phyloP scores from a whole-genome alignment of 2,113 vertebrate species.

The Rostratula benghalensis region DNA sequence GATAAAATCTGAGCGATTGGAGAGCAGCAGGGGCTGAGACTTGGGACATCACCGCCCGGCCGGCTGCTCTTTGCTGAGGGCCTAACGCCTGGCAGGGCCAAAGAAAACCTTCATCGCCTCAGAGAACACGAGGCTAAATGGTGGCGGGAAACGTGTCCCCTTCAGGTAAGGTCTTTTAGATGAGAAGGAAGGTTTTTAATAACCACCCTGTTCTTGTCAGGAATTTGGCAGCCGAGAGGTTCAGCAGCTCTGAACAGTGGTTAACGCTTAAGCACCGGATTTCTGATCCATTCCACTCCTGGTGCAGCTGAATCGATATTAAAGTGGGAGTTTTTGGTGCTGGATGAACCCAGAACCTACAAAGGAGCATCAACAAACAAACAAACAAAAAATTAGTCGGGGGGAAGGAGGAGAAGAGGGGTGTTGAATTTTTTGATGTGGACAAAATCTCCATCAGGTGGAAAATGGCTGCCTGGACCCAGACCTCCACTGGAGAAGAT shows the following conservation, averaged over 20 bases:
- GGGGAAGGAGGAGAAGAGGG: not conserved
- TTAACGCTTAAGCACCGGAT: not conserved
- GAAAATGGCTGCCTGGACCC: not conserved
- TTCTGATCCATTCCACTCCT: slow-evolving; percentile 15
- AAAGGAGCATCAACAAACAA: not conserved
- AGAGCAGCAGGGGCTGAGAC: slow-evolving; percentile 12
- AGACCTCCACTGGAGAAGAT: not conserved
- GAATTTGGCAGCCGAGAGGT: not conserved
- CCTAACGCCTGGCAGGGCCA: not conserved
- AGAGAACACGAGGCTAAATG: not conserved
- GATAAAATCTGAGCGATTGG: slow-evolving; percentile 41
- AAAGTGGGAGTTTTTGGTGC: not conserved
- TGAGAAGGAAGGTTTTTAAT: slow-evolving; percentile 13
- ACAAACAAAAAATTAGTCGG: not conserved
- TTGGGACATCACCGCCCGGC: slow-evolving; percentile 10
- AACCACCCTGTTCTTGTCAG: not conserved
- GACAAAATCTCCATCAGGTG: not conserved
- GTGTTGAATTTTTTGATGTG: not conserved
- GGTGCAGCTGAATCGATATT: not conserved
- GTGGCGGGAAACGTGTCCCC: slow-evolving; percentile 6
- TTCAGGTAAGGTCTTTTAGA: not conserved
- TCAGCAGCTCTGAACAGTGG: not conserved
- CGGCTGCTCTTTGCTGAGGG: slow-evolving; percentile 34
- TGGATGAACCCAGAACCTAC: not conserved
- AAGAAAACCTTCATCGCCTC: not conserved